Evolutionary conservation across 2,113 vertebrate species (phyloP).

Genomic region (Tragelaphus imberbis): DNA sequence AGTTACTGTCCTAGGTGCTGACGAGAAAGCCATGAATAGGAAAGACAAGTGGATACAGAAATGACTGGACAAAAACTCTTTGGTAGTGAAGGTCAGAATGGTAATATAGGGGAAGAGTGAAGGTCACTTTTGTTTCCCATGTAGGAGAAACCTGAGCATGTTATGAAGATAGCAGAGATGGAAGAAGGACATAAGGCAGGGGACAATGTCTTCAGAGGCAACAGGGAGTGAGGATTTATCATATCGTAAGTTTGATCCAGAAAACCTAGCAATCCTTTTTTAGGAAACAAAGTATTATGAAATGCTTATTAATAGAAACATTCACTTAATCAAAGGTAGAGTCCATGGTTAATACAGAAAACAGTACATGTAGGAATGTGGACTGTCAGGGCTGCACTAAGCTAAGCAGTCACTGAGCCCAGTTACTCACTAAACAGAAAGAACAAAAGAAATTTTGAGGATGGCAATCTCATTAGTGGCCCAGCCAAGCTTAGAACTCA

Average conservation of each 20-base stretch:
- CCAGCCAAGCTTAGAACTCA: not conserved
- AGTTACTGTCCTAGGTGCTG: not conserved
- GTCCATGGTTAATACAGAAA: not conserved
- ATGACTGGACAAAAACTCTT: not conserved
- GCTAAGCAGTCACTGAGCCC: not conserved
- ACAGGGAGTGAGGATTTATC: not conserved
- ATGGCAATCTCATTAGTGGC: not conserved
- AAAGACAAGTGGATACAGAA: not conserved
- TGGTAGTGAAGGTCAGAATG: not conserved
- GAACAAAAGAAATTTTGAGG: not conserved
- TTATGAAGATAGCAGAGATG: not conserved
- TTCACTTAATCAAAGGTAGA: not conserved
- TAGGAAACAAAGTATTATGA: not conserved
- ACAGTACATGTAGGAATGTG: not conserved
- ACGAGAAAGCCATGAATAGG: not conserved
- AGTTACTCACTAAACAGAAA: not conserved
- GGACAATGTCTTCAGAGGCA: not conserved
- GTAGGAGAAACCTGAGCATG: not conserved
- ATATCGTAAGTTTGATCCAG: not conserved
- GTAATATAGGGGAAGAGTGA: not conserved
- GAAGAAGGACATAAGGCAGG: not conserved
- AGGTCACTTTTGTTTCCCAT: not conserved
- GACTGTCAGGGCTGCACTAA: not conserved
- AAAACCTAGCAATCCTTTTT: not conserved
- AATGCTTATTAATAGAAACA: not conserved